phyloP scores from a whole-genome alignment of 2,888 invertebrate species.

The Mactromeris polynyma region DNA sequence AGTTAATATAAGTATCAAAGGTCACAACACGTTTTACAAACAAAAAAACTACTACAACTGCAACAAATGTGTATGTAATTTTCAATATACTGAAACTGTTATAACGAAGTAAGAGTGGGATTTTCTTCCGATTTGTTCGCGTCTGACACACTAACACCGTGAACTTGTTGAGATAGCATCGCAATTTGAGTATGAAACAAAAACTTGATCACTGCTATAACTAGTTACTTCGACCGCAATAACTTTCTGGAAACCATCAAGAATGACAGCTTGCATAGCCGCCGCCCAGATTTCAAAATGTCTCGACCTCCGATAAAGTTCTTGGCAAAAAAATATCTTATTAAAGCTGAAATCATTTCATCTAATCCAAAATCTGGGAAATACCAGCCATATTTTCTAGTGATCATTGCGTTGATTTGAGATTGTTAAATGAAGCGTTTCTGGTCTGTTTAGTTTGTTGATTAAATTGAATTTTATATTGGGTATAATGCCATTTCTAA shows the following conservation, averaged over 20 bases:
- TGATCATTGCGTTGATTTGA: neutral
- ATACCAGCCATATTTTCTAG: neutral
- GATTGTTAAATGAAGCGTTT: neutral
- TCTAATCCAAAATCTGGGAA: neutral
- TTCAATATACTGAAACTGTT: no score
- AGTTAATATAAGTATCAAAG: no score
- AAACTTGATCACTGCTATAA: neutral
- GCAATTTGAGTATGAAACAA: neutral
- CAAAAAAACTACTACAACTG: no score
- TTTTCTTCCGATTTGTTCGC: neutral
- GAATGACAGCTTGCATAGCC: neutral
- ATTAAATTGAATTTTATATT: neutral
- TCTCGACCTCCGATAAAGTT: neutral
- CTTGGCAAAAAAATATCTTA: neutral
- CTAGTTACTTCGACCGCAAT: neutral
- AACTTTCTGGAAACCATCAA: neutral
- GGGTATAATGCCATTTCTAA: no score
- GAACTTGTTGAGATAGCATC: neutral
- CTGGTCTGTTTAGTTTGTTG: neutral
- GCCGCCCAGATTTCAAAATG: neutral
- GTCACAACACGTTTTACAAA: no score
- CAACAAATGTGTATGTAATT: no score
- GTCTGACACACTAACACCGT: neutral
- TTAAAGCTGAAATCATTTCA: neutral
- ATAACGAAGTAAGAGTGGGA: neutral